These are phyloP conservation scores for Porites divaricata DNA, from an alignment of 92 coral and sea anemone genomes.

Conservation along the genomic window DNA sequence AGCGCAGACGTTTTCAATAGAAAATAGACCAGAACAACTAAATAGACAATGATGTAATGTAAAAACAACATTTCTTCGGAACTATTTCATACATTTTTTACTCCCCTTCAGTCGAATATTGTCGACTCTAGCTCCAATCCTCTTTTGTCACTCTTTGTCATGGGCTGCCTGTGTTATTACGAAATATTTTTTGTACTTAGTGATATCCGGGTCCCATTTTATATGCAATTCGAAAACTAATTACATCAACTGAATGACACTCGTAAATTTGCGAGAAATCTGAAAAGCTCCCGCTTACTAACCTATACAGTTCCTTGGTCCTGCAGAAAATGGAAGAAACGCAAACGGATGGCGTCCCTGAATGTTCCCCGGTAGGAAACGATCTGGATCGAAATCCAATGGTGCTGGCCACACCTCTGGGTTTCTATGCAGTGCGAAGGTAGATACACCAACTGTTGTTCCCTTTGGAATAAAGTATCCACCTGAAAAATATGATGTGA, in stretches of 20 bases:
- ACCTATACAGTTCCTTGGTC: constrained; percentile 96
- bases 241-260: background rate
- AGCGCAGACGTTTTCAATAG: too few relatives aligned
- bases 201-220: too few relatives aligned
- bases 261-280: background rate
- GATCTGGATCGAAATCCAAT: constrained; percentile 80
- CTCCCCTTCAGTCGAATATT: too few relatives aligned
- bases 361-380: constrained; percentile 81
- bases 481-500: constrained; percentile 24
- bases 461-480: constrained; percentile 76
- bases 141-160: too few relatives aligned
- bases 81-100: too few relatives aligned
- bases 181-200: too few relatives aligned
- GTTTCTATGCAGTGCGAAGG: constrained; percentile 71
- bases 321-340: constrained; percentile 90
- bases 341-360: constrained; percentile 87
- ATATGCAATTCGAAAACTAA: too few relatives aligned
- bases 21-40: too few relatives aligned
- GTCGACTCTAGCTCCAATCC: too few relatives aligned
- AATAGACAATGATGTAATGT: too few relatives aligned
- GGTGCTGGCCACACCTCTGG: constrained; percentile 91
- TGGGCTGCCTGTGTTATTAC: too few relatives aligned
- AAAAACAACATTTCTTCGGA: too few relatives aligned
- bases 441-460: constrained; percentile 47
- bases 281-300: background rate